phyloP scores from a whole-genome alignment of 1,140 invertebrate genomes.

The Aphelenchoides fujianensis region DNA sequence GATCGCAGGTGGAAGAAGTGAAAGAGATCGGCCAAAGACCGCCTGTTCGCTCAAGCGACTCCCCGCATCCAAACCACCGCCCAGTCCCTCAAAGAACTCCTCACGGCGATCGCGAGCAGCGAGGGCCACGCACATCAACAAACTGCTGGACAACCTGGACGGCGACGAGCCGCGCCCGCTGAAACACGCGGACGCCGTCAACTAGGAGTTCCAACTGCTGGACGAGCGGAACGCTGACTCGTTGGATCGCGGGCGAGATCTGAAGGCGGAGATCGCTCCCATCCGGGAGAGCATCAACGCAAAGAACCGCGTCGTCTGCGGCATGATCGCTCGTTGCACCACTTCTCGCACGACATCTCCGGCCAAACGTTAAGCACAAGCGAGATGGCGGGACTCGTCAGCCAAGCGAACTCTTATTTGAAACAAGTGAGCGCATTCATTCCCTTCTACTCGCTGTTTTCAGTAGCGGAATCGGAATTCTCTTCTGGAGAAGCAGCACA shows the following conservation, averaged over 20 bases:
- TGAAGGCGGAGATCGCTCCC: conserved; percentile 25
- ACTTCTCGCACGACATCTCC: conserved; percentile 23
- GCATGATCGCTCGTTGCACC: conserved; percentile 19
- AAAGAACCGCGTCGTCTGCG: conserved; percentile 29
- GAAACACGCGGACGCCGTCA: conserved; percentile 36
- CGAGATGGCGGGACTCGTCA: conserved; percentile 34
- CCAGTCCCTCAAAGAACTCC: conserved; percentile 26
- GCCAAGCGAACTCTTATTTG: conserved; percentile 50
- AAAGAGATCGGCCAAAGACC: conserved; percentile 69
- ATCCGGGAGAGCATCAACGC: conserved; percentile 24
- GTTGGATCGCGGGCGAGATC: conserved; percentile 8
- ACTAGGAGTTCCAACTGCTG: conserved; percentile 46
- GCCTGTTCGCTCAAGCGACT: conserved; percentile 73
- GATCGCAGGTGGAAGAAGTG: conserved; percentile 67
- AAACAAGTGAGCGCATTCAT: conserved; percentile 38
- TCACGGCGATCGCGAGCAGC: conserved; percentile 29
- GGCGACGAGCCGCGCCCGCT: conserved; percentile 18
- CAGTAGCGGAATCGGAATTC: conserved; percentile 51
- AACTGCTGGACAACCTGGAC: conserved; percentile 28
- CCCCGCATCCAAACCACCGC: conserved; percentile 64
- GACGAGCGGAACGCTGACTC: conserved; percentile 44
- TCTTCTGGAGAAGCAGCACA: conserved; percentile 53
- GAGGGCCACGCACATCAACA: conserved; percentile 31
- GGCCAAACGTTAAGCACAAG: conserved; percentile 11
- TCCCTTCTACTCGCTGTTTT: no score